Conservation (phyloP, 2,888 invertebrate genomes). For the Parapristionchus giblindavisi region DNA sequence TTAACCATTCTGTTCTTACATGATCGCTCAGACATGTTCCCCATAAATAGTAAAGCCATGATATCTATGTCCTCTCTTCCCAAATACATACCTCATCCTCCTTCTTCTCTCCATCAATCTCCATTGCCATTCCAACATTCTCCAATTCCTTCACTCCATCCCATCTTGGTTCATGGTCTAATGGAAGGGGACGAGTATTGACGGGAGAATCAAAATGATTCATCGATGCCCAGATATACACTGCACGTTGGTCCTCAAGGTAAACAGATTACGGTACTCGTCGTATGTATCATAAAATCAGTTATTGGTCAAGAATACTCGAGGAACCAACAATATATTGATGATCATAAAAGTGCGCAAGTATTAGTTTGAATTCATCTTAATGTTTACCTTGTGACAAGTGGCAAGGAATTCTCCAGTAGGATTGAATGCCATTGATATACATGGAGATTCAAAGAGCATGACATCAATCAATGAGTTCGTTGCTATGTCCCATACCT, state of each 20-base stretch:
- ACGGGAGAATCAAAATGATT: slow-evolving; percentile 82
- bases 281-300: not conserved
- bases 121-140: not conserved
- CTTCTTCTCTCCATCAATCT: not conserved
- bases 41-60: too few species aligned
- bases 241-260: slow-evolving; percentile 81
- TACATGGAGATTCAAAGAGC: slow-evolving; percentile 81
- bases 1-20: too few species aligned
- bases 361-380: too few species aligned
- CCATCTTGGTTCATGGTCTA: slow-evolving; percentile 70
- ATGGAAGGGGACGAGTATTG: slow-evolving; percentile 80
- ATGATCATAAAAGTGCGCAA: too few species aligned
- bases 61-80: slow-evolving; percentile 26
- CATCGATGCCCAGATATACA: slow-evolving; percentile 92
- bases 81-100: slow-evolving; percentile 44
- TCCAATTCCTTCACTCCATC: slow-evolving; percentile 23
- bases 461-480: slow-evolving; percentile 74
- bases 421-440: slow-evolving; percentile 87
- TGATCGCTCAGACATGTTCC: too few species aligned
- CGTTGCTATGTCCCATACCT: slow-evolving; percentile 85
- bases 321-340: too few species aligned
- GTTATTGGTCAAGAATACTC: not conserved
- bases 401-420: slow-evolving; percentile 90
- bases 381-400: slow-evolving; percentile 80
- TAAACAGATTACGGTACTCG: not conserved